Evolutionary conservation across 2,797 vertebrate species (phyloP).

Genomic region (Tarsius wallacei): DNA sequence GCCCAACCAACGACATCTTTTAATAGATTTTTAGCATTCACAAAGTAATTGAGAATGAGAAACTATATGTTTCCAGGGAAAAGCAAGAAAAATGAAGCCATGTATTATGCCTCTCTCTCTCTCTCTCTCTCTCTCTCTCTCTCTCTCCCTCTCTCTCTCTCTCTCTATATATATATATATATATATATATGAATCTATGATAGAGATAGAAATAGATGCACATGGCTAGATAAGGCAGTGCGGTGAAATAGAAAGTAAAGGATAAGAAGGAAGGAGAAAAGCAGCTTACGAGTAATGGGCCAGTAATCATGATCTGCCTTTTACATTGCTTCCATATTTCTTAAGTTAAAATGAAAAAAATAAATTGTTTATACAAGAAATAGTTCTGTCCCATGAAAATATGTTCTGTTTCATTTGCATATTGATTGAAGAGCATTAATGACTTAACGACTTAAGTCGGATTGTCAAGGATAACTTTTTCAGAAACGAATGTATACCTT

Average conservation of each 20-base stretch:
- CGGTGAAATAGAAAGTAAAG: neutral
- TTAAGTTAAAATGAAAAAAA: constrained; percentile 46
- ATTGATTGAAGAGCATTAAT: constrained; percentile 30
- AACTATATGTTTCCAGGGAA: neutral
- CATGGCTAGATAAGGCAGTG: neutral
- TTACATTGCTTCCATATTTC: neutral
- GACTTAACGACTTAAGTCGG: neutral
- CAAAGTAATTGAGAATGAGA: neutral
- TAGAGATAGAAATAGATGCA: neutral
- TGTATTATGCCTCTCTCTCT: too few relatives aligned
- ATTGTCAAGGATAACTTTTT: neutral
- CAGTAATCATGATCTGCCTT: neutral
- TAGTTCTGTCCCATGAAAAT: neutral
- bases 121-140: too few relatives aligned
- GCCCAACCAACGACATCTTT: neutral
- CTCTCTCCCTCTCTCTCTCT: too few relatives aligned
- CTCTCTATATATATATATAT: too few relatives aligned
- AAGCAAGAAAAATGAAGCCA: neutral
- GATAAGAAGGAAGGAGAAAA: neutral
- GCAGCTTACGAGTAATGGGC: neutral
- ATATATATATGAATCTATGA: neutral
- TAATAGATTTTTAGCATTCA: neutral
- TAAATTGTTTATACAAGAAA: neutral
- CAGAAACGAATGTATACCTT: neutral
- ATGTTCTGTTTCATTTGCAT: neutral